Conservation (phyloP, 2,113 vertebrate species). For the Calonectris borealis region DNA sequence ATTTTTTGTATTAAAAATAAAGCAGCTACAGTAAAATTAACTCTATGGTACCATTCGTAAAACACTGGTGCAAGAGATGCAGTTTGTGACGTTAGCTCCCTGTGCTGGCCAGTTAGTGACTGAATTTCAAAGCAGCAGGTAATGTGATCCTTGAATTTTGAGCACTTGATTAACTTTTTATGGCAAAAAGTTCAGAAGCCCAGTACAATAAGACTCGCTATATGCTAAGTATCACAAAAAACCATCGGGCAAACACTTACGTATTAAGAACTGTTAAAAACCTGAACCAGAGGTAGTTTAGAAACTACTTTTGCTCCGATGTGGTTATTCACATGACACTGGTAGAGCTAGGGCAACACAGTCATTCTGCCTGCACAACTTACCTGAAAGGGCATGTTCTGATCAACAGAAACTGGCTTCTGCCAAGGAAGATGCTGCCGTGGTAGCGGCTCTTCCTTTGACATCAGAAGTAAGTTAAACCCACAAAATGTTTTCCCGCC, state of each 20-base stretch:
- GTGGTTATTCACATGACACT: neutral
- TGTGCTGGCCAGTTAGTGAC: neutral
- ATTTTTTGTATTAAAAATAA: slow-evolving; percentile 43
- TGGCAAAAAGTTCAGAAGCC: neutral
- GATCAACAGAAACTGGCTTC: neutral
- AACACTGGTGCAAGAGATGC: neutral
- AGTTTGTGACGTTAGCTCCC: neutral
- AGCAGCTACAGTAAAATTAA: slow-evolving; percentile 34
- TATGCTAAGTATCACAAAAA: neutral
- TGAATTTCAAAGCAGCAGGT: neutral
- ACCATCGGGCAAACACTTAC: neutral
- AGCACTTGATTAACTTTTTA: neutral
- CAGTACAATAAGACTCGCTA: neutral
- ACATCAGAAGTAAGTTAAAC: neutral
- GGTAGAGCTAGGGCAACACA: neutral
- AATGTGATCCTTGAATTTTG: neutral
- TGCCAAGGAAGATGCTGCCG: neutral
- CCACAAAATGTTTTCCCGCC: neutral
- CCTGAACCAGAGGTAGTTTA: neutral
- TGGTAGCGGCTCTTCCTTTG: neutral
- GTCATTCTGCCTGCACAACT: neutral
- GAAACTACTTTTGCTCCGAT: neutral
- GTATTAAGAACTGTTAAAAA: neutral
- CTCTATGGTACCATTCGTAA: slow-evolving; percentile 1
- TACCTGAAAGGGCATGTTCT: neutral